Evolutionary conservation across 2,888 invertebrate species (phyloP), one percentile per base, ranked within the genome.

Genomic region (Mythimna loreyi): DNA sequence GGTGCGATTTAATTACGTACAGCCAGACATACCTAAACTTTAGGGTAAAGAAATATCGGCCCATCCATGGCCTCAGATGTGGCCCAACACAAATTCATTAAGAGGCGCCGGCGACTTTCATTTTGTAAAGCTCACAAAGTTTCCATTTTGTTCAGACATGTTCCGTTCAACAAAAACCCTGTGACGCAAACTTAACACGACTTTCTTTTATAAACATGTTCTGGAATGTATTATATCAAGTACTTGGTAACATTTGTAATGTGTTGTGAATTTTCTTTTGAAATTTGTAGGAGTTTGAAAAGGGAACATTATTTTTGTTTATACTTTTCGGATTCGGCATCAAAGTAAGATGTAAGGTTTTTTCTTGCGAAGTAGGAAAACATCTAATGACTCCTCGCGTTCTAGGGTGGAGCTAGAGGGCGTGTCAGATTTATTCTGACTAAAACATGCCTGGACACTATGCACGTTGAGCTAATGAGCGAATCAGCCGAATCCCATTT

Each of bases 111-210:
- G 19, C 58, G 67, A 77, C 33, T 77, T 78, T 6, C 4, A 62
- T 28, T 78, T 64, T 65, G 53, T 71, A 57, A 56, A 71, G 36
- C 36, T 63, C 56, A 21, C 9, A 28, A 80, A 78, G 55, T 78
- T 74, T 30, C 23, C 47, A 64, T 63, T 70, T 67, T 58, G 55
- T 74, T 60, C 5, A 21, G 74, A 67, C 63, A 62, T 77, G 74
- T 63, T 58, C 45, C 23, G 47, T 45, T 49, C n/a, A 53, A 78
- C 69, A 68, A 80, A 80, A 75, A 67, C 52, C 66, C 56, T 71
- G 21, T 55, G 56, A 61, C 21, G 36, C 53, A 23, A 63, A 63
- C 63, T 57, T 64, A 16, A 36, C 47, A 36, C 13, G 19, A 76
- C 11, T 63, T 72, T 62, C 50, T 65, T 67, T 67, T 45, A 57